Conservation (phyloP, 2,113 vertebrate genomes). For the Marmota monax region DNA sequence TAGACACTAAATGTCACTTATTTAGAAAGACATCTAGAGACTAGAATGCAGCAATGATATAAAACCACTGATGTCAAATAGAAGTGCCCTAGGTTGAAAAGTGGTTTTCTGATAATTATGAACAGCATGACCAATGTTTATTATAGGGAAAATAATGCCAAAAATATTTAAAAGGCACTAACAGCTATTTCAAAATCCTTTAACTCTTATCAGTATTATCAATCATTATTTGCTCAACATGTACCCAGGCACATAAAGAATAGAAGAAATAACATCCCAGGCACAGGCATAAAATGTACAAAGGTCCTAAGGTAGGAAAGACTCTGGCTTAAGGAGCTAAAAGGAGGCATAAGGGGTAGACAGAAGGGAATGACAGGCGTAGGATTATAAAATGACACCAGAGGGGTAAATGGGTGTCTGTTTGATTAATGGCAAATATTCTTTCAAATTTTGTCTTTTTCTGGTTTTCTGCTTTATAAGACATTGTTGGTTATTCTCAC, state of each 20-base stretch:
- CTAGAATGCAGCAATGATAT: not conserved
- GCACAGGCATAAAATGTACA: not conserved
- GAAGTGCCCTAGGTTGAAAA: constrained; percentile 1
- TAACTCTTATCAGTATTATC: not conserved
- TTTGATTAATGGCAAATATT: not conserved
- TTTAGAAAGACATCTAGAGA: not conserved
- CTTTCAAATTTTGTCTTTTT: not conserved
- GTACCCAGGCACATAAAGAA: not conserved
- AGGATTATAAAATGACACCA: not conserved
- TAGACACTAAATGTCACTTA: not conserved
- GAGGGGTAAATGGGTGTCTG: not conserved
- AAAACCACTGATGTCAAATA: not conserved
- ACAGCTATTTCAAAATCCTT: not conserved
- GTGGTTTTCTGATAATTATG: constrained; percentile 28
- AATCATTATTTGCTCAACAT: not conserved
- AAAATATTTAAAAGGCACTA: constrained; percentile 1
- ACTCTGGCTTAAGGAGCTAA: not conserved
- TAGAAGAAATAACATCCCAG: not conserved
- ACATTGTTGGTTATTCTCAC: not conserved
- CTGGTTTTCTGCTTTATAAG: not conserved
- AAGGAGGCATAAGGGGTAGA: not conserved
- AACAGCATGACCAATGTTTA: not conserved
- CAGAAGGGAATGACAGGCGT: not conserved
- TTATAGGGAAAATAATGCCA: not conserved
- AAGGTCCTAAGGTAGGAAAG: not conserved